These are phyloP conservation scores for Cecidostiba fungosa DNA, from an alignment of 2,888 invertebrate genomes.

Conservation along the genomic window DNA sequence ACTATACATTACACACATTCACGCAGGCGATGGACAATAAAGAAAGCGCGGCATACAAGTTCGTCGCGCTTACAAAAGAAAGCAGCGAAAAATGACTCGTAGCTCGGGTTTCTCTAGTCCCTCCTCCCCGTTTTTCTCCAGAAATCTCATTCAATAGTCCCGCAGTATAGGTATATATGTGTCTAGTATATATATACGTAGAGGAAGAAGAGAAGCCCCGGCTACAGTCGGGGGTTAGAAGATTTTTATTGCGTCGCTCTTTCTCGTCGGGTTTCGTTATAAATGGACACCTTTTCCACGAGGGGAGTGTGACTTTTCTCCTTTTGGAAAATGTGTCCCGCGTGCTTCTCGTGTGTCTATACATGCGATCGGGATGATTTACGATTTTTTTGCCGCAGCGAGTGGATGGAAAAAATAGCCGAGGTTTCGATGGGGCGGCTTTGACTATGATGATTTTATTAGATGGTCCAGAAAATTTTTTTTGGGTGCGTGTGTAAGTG, in stretches of 20 bases:
- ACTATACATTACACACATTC: not conserved
- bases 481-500: not conserved
- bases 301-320: slow-evolving; percentile 35
- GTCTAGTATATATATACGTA: not conserved
- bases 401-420: not conserved
- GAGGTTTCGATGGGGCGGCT: not conserved
- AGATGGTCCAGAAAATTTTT: slow-evolving; percentile 24
- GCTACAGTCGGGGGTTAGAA: slow-evolving; percentile 30
- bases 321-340: slow-evolving; percentile 24
- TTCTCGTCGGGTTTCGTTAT: slow-evolving; percentile 36
- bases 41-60: not conserved
- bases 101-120: slow-evolving; percentile 15
- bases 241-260: slow-evolving; percentile 50
- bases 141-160: slow-evolving; percentile 53
- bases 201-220: not conserved
- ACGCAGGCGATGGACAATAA: not conserved
- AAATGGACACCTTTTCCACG: slow-evolving; percentile 47
- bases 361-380: slow-evolving; percentile 32
- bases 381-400: not conserved
- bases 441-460: not conserved
- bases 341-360: slow-evolving; percentile 2
- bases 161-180: not conserved
- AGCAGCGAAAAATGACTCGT: slow-evolving; percentile 24
- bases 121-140: slow-evolving; percentile 21
- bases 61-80: slow-evolving; percentile 1